A percentile compares a stretch with the other conserved stretches of the same genome.
phyloP scores from a whole-genome alignment of 1,140 invertebrate genomes.

The Trichoplusia ni region DNA sequence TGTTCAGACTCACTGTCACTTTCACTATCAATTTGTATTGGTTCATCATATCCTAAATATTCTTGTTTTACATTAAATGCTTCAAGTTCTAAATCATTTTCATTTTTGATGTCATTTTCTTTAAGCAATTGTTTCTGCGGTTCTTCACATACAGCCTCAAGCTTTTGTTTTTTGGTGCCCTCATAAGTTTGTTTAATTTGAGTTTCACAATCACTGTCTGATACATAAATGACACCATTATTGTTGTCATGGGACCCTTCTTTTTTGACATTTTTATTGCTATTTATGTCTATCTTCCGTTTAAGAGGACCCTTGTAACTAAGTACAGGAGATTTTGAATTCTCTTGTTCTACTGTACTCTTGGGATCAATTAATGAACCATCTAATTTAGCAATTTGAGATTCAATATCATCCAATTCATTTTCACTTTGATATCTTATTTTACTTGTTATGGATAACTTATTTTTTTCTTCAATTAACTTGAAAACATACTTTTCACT shows the following conservation, averaged over 20 bases:
- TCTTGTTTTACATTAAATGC: constrained; percentile 74
- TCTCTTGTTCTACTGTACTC: neutral
- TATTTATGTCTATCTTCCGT: constrained; percentile 31
- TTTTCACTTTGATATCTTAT: constrained; percentile 58
- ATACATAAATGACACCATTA: constrained; percentile 42
- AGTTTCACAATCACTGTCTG: constrained; percentile 53
- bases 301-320: constrained; percentile 3
- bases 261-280: neutral
- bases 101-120: constrained; percentile 45
- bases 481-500: constrained; percentile 70
- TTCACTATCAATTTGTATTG: constrained; percentile 65
- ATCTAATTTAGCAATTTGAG: constrained; percentile 38
- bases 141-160: constrained; percentile 41
- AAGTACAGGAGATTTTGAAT: neutral
- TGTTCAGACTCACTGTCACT: constrained; percentile 70
- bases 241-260: constrained; percentile 4
- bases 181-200: constrained; percentile 20
- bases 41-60: constrained; percentile 61
- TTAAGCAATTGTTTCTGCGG: constrained; percentile 26
- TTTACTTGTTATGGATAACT: constrained; percentile 44
- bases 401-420: constrained; percentile 48
- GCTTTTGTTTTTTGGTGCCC: constrained; percentile 52
- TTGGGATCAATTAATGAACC: neutral
- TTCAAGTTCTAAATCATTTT: constrained; percentile 65
- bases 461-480: constrained; percentile 46